Base-by-base conservation (phyloP, 1,140 invertebrate species). In the Drosophila virilis region DNA sequence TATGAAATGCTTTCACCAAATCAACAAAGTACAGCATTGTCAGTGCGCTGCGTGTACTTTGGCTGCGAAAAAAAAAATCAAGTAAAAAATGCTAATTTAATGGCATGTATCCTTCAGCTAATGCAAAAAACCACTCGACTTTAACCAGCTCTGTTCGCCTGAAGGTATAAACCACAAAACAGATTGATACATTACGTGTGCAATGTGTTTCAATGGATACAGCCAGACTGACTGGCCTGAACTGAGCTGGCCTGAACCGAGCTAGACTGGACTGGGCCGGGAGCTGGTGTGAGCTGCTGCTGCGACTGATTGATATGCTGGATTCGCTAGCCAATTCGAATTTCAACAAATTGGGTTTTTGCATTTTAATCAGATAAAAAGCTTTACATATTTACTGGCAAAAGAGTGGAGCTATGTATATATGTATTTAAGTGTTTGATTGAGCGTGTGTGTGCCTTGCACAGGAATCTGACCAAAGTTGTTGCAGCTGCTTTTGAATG, bases 331-430 rank as follows among this genome's bases (percentile, higher is more conserved):
- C 64, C 82, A 79, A 83, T 80, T 57, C 58, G 72, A 80, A 73
- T 80, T 80, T 83, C 76, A 82, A 77, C 83, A 88, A 82, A 86
- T 86, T 86, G 78, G 64, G 43, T 77, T 86, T 88, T 77, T 82
- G 72, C 76, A 86, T 88, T 86, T 86, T 80, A 86, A 88, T 86
- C 82, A 80, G 83, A 74, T 81, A 82, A 85, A 85, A 81, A 88
- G 82, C 78, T 76, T 78, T 69, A 57, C 48, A 76, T 68, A 54
- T 70, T 54, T 62, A n/a, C 1, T 59, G 42, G 40, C 22, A 43
- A 60, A 35, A 55, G 42, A 42, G 55, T 8, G 13, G 9, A 22
- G 15, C 8, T 6, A 1, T 40, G 28, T n/a, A 17, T 32, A n/a
- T n/a, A 9, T 13, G 13, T 15, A n/a, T 46, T 1, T 8, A 42